A percentile compares a stretch with the other conserved stretches of the same genome.
Conservation (phyloP, 1,140 invertebrate genomes). For the Pogonus chalceus region DNA sequence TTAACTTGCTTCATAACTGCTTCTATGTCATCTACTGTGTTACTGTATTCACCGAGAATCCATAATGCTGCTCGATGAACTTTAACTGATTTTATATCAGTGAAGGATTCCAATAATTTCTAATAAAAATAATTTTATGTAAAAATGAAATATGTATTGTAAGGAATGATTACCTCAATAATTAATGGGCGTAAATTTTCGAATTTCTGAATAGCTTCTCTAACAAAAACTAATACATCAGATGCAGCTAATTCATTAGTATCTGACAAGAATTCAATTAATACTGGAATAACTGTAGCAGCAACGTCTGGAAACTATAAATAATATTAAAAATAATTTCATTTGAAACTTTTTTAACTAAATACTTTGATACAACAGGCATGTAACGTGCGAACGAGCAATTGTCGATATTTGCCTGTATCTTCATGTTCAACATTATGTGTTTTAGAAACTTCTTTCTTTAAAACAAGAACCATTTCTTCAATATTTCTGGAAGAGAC, state of each 20-base stretch:
- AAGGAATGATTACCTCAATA: conserved; percentile 49
- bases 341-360: conserved; percentile 5
- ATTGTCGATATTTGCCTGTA: conserved; percentile 89
- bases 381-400: conserved; percentile 91
- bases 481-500: conserved; percentile 89
- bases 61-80: conserved; percentile 94
- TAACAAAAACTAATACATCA: conserved; percentile 89
- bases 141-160: neutral
- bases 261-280: conserved; percentile 94
- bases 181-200: conserved; percentile 69
- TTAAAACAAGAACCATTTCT: conserved; percentile 90
- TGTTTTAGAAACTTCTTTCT: conserved; percentile 91
- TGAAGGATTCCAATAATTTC: conserved; percentile 71
- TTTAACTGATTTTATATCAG: conserved; percentile 70
- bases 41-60: conserved; percentile 95
- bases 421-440: conserved; percentile 90
- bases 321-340: neutral
- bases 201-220: conserved; percentile 91
- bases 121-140: conserved; percentile 22
- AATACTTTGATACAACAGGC: conserved; percentile 79
- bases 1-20: conserved; percentile 68
- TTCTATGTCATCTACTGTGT: conserved; percentile 64
- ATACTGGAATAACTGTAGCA: conserved; percentile 81
- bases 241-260: conserved; percentile 86
- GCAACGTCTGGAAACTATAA: conserved; percentile 90